Evolutionary conservation across 1,140 invertebrate species (phyloP), one percentile per base, ranked within the genome.

Genomic region (Ceratina japonica): DNA sequence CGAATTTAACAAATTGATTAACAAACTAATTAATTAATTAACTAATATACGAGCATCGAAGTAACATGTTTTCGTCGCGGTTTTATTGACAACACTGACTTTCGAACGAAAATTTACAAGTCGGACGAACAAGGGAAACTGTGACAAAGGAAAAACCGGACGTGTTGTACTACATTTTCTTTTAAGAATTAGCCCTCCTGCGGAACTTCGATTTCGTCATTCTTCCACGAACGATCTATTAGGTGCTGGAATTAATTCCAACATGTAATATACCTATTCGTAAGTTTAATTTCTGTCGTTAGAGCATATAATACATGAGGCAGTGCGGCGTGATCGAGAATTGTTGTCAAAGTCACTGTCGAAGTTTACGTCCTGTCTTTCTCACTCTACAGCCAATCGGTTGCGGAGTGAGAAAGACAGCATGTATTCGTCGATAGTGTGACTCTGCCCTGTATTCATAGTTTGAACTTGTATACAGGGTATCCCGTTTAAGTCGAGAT

Each of bases 1-100:
- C 79, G 80, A 87, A 87, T 85, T 83, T 87, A 86, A 86, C 73
- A 84, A 84, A 82, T 83, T 79, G 86, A 86, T 84, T 87, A 87
- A 87, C 82, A 70, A 44, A 87, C 66, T 82, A 83, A 86, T 83
- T 80, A 86, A 86, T 83, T 80, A 86, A 86, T 80, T 74, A 87
- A 87, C 49, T 80, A 10, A 83, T 72, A 86, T 80, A 87, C 71
- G 80, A 87, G 85, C 87, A 89, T 88, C 87, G 87, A 89, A 89
- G 66, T 81, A 86, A 85, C 75, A 79, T 76, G 75, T 70, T 82
- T 85, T 79, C 37, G 75, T 83, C 61, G 71, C 73, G 76, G 61
- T 86, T 80, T 82, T 68, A 77, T 65, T 58, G 51, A 85, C 72
- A 52, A 70, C 18, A 69, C 75, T 58, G 59, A 79, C 54, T 56